Percentiles rank a stretch among this genome's conserved stretches.
Evolutionary conservation across 2,888 invertebrate genomes (phyloP).

Genomic region (Drosophila anomalata): DNA sequence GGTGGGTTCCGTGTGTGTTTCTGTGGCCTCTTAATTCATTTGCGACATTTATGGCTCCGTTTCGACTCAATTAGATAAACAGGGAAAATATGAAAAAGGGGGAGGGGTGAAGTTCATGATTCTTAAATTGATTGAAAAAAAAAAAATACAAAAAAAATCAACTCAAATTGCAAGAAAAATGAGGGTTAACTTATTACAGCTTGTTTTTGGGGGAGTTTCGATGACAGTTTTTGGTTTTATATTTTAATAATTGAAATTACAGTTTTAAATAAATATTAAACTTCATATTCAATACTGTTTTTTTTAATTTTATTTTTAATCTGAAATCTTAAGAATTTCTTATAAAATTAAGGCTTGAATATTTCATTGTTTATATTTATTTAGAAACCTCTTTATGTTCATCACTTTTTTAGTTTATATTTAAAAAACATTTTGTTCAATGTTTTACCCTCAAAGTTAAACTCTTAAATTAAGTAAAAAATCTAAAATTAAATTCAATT

Average conservation of each 20-base stretch:
- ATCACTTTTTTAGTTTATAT: too few species aligned
- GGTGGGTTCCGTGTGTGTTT: neutral
- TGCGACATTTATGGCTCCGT: conserved; percentile 39
- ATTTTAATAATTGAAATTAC: too few species aligned
- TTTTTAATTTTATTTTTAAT: too few species aligned
- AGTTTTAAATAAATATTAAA: neutral
- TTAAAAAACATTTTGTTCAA: too few species aligned
- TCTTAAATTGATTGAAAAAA: conserved; percentile 32
- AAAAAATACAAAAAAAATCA: neutral
- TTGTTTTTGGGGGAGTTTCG: neutral
- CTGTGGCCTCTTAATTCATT: conserved; percentile 34
- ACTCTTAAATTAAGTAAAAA: too few species aligned
- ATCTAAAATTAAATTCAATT: too few species aligned
- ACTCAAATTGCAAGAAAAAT: neutral
- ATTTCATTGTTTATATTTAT: too few species aligned
- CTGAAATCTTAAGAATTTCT: too few species aligned
- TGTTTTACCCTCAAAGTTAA: too few species aligned
- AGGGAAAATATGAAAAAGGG: conserved; percentile 1
- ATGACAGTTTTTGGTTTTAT: neutral
- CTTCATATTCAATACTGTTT: too few species aligned
- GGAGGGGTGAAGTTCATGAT: conserved; percentile 26
- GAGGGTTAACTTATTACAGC: neutral
- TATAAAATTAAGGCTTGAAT: too few species aligned
- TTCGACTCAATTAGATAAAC: conserved; percentile 32
- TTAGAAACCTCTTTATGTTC: too few species aligned